Base-by-base conservation (phyloP, 2,888 invertebrate genomes). In the Frankliniella fusca region DNA sequence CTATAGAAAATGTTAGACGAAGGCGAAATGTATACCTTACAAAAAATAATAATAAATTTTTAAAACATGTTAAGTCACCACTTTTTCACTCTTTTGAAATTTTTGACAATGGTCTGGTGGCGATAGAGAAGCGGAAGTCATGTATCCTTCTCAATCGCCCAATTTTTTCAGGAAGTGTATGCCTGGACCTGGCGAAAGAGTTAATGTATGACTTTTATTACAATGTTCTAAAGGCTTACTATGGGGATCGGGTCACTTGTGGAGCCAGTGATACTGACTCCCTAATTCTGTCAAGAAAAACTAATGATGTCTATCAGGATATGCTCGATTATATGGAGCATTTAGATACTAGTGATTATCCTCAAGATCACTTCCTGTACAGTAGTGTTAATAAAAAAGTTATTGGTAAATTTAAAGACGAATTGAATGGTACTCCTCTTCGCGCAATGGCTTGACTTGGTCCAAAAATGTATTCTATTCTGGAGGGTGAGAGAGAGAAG, bases 121-220 rank as follows among this genome's bases (percentile, higher is more conserved):
- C n/a, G 9, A n/a, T 65, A 1, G 65, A 65, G n/a, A 65, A n/a
- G 65, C 15, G 65, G 2, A 84, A 84, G 82, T 81, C 80, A 1
- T 81, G 81, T 76, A 81, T 83, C 81, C 79, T 81, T 61, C 82
- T 83, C 82, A 83, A 83, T 81, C 82, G 81, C 80, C 82, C 84
- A 38, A 83, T 83, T 83, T 83, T 83, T 65, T 81, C 83, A 81
- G 84, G 82, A 82, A 81, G 81, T 81, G 81, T 82, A 81, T 82
- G 82, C 80, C 83, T 83, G 82, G 84, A 84, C 83, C 80, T 84
- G 81, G 82, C 83, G 49, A 84, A 84, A 83, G 49, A 80, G 81
- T 79, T 83, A 76, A 82, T 82, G 81, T 83, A 9, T 65, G n/a
- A 65, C 20, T 65, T n/a, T n/a, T n/a, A 65, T 11, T 65, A 65